Conservation (phyloP, 2,888 invertebrate genomes). For the Cybosia mesomella region DNA sequence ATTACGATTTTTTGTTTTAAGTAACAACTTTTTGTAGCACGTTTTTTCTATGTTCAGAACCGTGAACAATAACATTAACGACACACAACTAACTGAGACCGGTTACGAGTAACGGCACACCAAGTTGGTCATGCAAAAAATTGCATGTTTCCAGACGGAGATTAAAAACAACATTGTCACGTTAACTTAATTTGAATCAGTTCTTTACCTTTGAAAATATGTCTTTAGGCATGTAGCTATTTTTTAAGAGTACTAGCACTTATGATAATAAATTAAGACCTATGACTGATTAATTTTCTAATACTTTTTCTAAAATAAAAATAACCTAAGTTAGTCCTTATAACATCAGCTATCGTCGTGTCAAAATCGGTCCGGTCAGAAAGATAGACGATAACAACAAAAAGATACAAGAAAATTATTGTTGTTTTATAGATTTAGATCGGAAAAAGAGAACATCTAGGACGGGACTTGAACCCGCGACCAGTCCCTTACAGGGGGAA, state of each 20-base stretch:
- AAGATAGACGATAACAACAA: too few species aligned
- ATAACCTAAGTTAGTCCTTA: too few species aligned
- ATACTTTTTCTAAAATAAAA: too few species aligned
- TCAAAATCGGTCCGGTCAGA: too few species aligned
- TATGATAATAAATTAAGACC: too few species aligned
- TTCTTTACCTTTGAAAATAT: conserved; percentile 10
- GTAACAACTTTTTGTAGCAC: not conserved
- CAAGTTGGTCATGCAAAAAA: conserved; percentile 47
- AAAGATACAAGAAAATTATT: too few species aligned
- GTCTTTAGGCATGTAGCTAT: not conserved
- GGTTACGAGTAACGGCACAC: conserved; percentile 47
- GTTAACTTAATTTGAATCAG: conserved; percentile 19
- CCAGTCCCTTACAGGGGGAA: too few species aligned
- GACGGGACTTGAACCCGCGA: too few species aligned
- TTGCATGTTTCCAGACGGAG: conserved; percentile 25
- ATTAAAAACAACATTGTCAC: conserved; percentile 22
- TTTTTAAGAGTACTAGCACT: not conserved
- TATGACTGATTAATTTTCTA: too few species aligned
- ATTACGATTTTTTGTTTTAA: not conserved
- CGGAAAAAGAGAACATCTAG: too few species aligned
- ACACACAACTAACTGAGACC: conserved; percentile 30
- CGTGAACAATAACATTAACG: conserved; percentile 30
- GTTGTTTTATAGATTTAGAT: too few species aligned
- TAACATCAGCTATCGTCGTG: too few species aligned
- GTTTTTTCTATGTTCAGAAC: conserved; percentile 9